Evolutionary conservation across 2,888 invertebrate species (phyloP), one percentile per base, ranked within the genome.

Genomic region (Prosapia bicincta): DNA sequence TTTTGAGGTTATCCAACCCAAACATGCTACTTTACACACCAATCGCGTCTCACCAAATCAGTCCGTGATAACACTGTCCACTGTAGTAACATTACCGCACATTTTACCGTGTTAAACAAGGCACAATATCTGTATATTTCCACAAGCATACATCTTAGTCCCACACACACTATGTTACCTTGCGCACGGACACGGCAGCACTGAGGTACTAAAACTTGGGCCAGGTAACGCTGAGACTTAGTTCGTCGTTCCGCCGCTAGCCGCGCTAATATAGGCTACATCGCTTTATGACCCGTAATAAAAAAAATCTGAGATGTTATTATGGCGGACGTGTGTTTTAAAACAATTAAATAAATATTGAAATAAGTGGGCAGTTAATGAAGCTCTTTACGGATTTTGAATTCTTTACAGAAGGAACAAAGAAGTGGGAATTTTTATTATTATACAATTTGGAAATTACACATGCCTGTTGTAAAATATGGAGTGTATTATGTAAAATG

Each of bases 201-300:
- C 54, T 54, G 54, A 54, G 54, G 20, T 38, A 5, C 3, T 2
- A 54, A 20, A 54, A n/a, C 20, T 54, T 54, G 13, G 20, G 20
- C 20, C 54, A 54, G 54, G 54, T 54, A 54, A 54, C 54, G 54
- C 54, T 54, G n/a, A 20, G 3, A 54, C 54, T 54, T 20, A 20
- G n/a, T 54, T 54, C 54, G 20, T 5, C 2, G 54, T 54, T 54
- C 20, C 54, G 54, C 54, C 54, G 54, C 20, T 54, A 20, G 54
- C 20, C 5, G 54, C 54, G 54, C 54, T 20, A 54, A 54, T 20
- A 20, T 54, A n/a, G 3, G 20, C 13, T 20, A 9, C 54, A 54
- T 54, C n/a, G n/a, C n/a, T n/a, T 54, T 54, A 54, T 54, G 54
- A 54, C 54, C 54, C 54, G 54, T 54, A 54, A 54, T 54, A 54